These are phyloP conservation scores for Ahaetulla prasina DNA, from an alignment of 2,113 vertebrate genomes.

Conservation along the genomic window DNA sequence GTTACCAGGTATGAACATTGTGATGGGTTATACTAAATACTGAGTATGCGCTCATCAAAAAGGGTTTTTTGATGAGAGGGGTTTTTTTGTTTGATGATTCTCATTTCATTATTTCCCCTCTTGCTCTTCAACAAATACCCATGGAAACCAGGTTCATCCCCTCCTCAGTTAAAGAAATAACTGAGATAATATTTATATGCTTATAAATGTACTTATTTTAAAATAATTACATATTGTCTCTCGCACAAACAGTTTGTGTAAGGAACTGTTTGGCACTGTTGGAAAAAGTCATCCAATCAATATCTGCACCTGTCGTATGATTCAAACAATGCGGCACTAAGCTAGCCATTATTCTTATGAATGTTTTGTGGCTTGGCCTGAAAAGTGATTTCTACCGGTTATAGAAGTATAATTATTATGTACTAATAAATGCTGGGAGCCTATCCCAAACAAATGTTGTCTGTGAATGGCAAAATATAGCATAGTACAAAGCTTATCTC, in stretches of 20 bases:
- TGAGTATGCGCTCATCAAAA: not conserved
- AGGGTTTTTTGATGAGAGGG: not conserved
- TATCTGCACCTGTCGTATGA: not conserved
- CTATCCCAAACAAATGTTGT: not conserved
- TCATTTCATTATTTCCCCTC: not conserved
- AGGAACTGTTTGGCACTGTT: not conserved
- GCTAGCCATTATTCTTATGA: not conserved
- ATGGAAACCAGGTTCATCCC: not conserved
- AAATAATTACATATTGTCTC: not conserved
- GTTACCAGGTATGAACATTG: not conserved
- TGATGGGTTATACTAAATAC: not conserved
- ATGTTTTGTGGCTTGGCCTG: not conserved
- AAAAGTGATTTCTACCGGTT: slow-evolving; percentile 5
- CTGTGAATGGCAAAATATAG: slow-evolving; percentile 18
- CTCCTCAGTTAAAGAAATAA: not conserved
- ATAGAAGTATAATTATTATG: not conserved
- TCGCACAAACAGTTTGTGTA: not conserved
- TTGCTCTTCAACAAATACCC: not conserved
- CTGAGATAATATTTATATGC: not conserved
- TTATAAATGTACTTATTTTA: not conserved
- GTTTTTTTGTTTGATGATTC: too few species aligned
- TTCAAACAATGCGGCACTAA: not conserved
- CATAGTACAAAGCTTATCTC: not conserved
- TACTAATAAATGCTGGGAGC: not conserved
- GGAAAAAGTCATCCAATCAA: slow-evolving; percentile 31